phyloP scores from a whole-genome alignment of 2,888 invertebrate genomes.

The Vannuccia rotundouncinata region DNA sequence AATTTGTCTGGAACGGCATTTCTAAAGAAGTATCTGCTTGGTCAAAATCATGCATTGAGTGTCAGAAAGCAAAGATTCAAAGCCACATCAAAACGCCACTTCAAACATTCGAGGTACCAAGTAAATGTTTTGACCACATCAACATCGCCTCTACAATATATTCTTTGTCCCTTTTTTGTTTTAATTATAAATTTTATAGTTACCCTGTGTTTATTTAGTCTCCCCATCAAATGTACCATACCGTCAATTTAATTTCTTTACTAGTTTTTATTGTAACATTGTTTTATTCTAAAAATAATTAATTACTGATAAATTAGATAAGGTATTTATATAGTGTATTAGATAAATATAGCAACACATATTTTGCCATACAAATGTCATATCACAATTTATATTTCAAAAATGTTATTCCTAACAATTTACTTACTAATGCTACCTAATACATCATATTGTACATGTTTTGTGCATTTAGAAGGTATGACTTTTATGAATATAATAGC shows the following conservation, averaged over 20 bases:
- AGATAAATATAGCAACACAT: too few relatives aligned
- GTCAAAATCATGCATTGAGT: slow-evolving; percentile 45
- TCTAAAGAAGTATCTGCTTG: slow-evolving; percentile 44
- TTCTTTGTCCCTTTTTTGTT: background rate
- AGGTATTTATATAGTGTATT: background rate
- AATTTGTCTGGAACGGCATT: slow-evolving; percentile 31
- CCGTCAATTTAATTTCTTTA: background rate
- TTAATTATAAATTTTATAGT: background rate
- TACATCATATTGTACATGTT: background rate
- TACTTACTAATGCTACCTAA: background rate
- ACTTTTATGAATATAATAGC: background rate
- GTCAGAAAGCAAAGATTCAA: slow-evolving; percentile 49
- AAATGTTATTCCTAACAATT: too few relatives aligned
- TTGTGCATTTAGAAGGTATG: background rate
- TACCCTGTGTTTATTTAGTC: background rate
- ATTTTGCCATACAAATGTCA: too few relatives aligned
- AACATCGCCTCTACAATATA: background rate
- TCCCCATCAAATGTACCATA: background rate
- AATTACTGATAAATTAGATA: background rate
- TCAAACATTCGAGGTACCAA: background rate
- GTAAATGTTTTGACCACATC: background rate
- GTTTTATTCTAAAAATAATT: background rate
- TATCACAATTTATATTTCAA: background rate
- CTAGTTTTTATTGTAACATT: background rate
- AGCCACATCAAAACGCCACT: background rate